Evolutionary conservation across 1,140 invertebrate genomes (phyloP).

Genomic region (Zaprionus camerounensis): DNA sequence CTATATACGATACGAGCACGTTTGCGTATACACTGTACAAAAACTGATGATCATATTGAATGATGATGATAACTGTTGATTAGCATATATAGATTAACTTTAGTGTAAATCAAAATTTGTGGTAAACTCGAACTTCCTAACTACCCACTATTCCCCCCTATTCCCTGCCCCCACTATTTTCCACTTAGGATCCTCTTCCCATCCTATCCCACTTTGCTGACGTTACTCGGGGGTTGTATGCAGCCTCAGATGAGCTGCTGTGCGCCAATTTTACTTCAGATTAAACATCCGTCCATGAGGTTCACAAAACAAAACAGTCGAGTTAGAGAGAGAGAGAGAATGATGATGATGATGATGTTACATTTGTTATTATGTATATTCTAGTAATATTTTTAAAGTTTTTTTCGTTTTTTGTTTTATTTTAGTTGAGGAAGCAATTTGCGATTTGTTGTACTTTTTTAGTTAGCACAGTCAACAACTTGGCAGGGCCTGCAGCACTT

Average conservation of each 20-base stretch:
- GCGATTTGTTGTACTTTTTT: conserved; percentile 52
- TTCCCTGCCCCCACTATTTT: neutral
- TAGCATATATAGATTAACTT: conserved; percentile 71
- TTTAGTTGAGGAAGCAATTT: conserved; percentile 5
- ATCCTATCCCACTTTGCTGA: conserved; percentile 52
- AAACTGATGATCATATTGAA: conserved; percentile 28
- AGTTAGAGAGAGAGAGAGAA: neutral
- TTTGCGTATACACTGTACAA: conserved; percentile 75
- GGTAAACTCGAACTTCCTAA: conserved; percentile 16
- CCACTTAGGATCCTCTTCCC: conserved; percentile 3
- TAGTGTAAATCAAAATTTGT: conserved; percentile 73
- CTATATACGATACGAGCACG: conserved; percentile 66
- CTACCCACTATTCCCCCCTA: neutral
- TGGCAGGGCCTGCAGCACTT: conserved; percentile 57
- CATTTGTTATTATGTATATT: conserved; percentile 21
- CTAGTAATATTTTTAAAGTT: conserved; percentile 8
- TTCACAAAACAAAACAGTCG: conserved; percentile 60
- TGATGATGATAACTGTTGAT: conserved; percentile 53
- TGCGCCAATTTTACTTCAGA: conserved; percentile 80
- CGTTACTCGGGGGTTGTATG: conserved; percentile 73
- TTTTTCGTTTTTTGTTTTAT: conserved; percentile 16
- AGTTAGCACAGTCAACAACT: conserved; percentile 54
- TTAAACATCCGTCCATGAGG: conserved; percentile 82
- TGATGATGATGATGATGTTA: neutral
- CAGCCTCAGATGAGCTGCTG: conserved; percentile 68